Evolutionary conservation across 2,888 invertebrate genomes (phyloP).

Genomic region (Tuta absoluta): DNA sequence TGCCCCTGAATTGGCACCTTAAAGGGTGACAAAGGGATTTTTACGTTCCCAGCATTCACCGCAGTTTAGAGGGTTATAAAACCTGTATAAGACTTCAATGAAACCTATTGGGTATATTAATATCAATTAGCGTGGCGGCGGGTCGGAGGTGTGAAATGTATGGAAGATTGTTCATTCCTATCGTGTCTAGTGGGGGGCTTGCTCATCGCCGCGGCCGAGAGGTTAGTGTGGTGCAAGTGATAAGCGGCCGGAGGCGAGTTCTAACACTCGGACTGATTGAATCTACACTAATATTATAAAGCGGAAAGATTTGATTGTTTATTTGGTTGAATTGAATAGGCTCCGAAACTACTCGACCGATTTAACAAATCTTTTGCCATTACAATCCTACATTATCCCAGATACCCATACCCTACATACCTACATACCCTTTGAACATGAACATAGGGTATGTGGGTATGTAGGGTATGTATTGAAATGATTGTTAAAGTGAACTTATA

Average conservation of each 20-base stretch:
- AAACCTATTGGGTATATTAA: constrained; percentile 10
- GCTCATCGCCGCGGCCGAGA: not conserved
- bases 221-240: not conserved
- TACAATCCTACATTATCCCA: no score
- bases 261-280: no score
- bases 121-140: constrained; percentile 15
- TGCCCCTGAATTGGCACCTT: not conserved
- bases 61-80: not conserved
- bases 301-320: no score
- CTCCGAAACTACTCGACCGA: no score
- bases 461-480: no score
- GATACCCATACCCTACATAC: no score
- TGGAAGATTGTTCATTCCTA: constrained; percentile 5
- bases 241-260: not conserved
- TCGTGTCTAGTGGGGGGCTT: constrained; percentile 7
- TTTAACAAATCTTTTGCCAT: no score
- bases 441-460: no score
- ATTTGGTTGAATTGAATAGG: no score
- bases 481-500: no score
- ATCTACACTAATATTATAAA: no score
- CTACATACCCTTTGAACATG: no score
- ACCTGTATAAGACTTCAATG: constrained; percentile 13
- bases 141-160: constrained; percentile 11
- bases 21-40: constrained; percentile 15
- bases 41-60: constrained; percentile 2